Conservation (phyloP, 2,113 vertebrate species). For the Nothobranchius furzeri region DNA sequence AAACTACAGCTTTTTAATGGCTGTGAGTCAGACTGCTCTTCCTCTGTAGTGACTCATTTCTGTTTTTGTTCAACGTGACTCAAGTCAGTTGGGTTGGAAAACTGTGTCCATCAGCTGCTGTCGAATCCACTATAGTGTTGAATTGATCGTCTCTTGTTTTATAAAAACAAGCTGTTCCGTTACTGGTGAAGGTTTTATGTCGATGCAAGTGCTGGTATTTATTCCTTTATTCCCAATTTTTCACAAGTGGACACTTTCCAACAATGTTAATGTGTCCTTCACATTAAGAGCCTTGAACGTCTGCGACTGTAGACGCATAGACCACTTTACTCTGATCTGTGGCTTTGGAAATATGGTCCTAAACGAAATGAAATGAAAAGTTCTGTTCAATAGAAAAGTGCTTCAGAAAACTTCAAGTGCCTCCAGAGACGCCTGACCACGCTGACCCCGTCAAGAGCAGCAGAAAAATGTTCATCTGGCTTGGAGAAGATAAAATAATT, state of each 20-base stretch:
- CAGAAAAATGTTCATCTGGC: constrained; percentile 6
- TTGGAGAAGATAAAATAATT: constrained; percentile 16
- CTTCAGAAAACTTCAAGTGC: constrained; percentile 16
- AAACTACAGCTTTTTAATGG: constrained; percentile 12
- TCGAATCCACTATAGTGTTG: constrained; percentile 6
- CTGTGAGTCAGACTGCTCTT: constrained; percentile 16
- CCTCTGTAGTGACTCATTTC: constrained; percentile 31
- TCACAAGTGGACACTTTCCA: constrained; percentile 26
- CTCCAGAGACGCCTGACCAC: constrained; percentile 28
- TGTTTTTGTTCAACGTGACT: background rate
- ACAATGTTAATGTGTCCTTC: background rate
- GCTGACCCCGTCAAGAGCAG: constrained; percentile 21
- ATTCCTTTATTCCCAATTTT: background rate
- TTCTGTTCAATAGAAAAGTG: background rate
- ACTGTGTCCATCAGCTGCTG: constrained; percentile 11
- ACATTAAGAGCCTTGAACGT: background rate
- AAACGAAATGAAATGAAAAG: constrained; percentile 34
- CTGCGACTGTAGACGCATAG: constrained; percentile 16
- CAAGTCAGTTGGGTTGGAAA: constrained; percentile 15
- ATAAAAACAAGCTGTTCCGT: no score
- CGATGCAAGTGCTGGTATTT: background rate
- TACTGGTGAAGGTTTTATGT: no score
- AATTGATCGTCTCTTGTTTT: constrained; percentile 9
- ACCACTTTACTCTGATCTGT: constrained; percentile 24
- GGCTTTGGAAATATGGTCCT: constrained; percentile 11